Evolutionary conservation across 2,113 vertebrate genomes (phyloP), one percentile per base, ranked within the genome.

Genomic region (Seriola rivoliana): DNA sequence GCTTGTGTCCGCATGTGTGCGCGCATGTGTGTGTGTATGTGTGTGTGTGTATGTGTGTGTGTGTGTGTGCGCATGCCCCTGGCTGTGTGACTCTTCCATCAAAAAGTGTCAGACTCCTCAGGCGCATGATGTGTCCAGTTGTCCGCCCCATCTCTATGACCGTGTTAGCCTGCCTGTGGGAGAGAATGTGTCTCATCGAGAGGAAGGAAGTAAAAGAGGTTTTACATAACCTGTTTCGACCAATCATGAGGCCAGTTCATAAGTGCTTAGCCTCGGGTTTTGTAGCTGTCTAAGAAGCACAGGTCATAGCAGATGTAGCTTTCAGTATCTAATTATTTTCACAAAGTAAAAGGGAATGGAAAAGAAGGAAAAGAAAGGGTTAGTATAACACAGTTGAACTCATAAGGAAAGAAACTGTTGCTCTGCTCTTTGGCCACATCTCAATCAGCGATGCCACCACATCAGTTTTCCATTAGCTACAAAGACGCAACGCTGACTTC

Each of bases 31-130:
- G 34, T 36, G 34, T 36, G 29, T 62, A 38, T 55, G 40, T 13
- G 25, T 57, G 64, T 46, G 60, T 67, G 52, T 40, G 19, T 29
- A 12, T 50, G 42, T 62, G 23, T 67, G 40, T 68, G 23, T 55
- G 46, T 29, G 14, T 36, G 63, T 59, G 55, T 29, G 44, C 16
- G 19, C 32, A 5, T 34, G 42, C 71, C 19, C n/a, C 19, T 66
- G 64, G 17, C 40, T 62, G 55, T 52, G 73, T 84, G 85, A 88
- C 46, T 92, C 86, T 81, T 90, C 78, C 79, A 76, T 85, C 67
- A 64, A n/a, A 67, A 77, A 82, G 81, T 80, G 77, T 85, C 58
- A 58, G 62, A 58, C 80, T 84, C 77, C 75, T 82, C 75, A 57
- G 73, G 63, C 50, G 17, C 40, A 77, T 60, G 63, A 83, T 59